A percentile compares a stretch with the other conserved stretches of the same genome.
Evolutionary conservation across 2,888 invertebrate genomes (phyloP).

Genomic region (Drosophila infuscata): DNA sequence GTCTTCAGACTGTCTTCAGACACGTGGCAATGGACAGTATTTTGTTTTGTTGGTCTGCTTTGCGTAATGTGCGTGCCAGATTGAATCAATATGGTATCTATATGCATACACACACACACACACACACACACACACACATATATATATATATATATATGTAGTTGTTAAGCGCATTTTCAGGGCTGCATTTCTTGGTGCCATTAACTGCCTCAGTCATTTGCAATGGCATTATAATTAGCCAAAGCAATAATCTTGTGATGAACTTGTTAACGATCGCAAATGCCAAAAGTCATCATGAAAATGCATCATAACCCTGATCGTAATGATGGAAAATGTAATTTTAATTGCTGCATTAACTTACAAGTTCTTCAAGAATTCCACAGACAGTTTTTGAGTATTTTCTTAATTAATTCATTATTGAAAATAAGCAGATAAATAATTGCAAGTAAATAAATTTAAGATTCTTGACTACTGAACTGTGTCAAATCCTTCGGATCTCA

Average conservation of each 20-base stretch:
- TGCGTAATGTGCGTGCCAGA: conserved; percentile 53
- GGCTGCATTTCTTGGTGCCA: conserved; percentile 50
- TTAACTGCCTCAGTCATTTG: conserved; percentile 43
- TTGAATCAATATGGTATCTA: conserved; percentile 27
- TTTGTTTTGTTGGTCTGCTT: conserved; percentile 6
- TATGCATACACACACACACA: conserved; percentile 6
- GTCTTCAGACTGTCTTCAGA: conserved; percentile 12
- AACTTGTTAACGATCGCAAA: conserved; percentile 42
- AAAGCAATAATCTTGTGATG: conserved; percentile 27
- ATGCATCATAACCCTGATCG: conserved; percentile 10
- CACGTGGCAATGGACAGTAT: conserved; percentile 50
- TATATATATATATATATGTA: neutral
- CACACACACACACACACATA: neutral
- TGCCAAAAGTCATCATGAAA: conserved; percentile 55
- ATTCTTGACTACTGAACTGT: neutral
- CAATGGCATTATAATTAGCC: conserved; percentile 42
- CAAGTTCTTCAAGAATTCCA: neutral
- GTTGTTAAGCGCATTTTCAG: conserved; percentile 44
- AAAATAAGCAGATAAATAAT: neutral
- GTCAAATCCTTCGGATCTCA: neutral
- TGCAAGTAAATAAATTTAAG: neutral
- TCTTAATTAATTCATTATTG: neutral
- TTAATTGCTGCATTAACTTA: neutral
- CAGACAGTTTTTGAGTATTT: neutral
- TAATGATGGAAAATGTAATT: neutral